A percentile compares a stretch with the other conserved stretches of the same genome.
Conservation (phyloP, 2,797 vertebrate species). For the Vultur gryphus region DNA sequence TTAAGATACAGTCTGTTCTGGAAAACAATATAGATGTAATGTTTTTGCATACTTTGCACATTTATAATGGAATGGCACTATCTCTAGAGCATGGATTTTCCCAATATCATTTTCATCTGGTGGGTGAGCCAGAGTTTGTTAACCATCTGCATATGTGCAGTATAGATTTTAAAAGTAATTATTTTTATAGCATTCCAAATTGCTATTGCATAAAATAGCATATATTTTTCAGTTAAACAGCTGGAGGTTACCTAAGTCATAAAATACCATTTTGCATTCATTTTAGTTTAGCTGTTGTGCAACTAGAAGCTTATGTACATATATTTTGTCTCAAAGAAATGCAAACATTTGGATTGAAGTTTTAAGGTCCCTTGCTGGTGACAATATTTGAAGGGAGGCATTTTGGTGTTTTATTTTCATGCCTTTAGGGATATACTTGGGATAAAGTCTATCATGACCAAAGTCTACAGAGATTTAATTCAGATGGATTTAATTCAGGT, state of each 20-base stretch:
- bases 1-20: not conserved
- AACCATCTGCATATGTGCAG: conserved; percentile 55
- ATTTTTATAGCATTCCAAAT: conserved; percentile 41
- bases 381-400: not conserved
- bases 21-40: conserved; percentile 6
- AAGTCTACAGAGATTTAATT: not conserved
- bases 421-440: not conserved
- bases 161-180: conserved; percentile 44
- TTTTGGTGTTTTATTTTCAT: not conserved
- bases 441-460: not conserved
- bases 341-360: not conserved
- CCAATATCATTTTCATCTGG: conserved; percentile 50
- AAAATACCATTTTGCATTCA: not conserved
- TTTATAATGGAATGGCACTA: conserved; percentile 50
- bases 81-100: conserved; percentile 39
- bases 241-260: not conserved
- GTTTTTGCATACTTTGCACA: conserved; percentile 38
- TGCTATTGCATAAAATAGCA: conserved; percentile 34
- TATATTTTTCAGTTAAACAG: not conserved
- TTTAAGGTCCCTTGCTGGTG: not conserved
- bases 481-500: not conserved
- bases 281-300: not conserved
- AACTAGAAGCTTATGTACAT: not conserved
- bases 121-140: conserved; percentile 15
- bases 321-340: not conserved